Base-by-base conservation (phyloP, 2,113 vertebrate species). In the Cyrtonyx montezumae region DNA sequence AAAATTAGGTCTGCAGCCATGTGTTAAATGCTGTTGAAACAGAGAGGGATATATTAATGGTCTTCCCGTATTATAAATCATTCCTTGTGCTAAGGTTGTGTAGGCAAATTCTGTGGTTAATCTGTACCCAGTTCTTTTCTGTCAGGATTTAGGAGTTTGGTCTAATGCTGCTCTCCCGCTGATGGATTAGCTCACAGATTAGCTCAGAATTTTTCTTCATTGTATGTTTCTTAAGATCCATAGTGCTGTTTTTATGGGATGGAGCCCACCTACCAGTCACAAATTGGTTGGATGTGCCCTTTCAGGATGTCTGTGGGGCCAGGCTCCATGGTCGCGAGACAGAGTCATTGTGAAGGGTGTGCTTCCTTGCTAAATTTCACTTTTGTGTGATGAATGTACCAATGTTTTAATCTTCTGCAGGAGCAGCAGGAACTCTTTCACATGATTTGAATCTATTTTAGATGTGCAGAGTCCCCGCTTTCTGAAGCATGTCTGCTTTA, bases 381-480 rank as follows among this genome's bases (percentile, higher is more conserved):
- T 32, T 85, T 95, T 95, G 74, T 91, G 79, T 78, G 61, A 80
- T 92, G 79, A 95, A 87, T 92, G 74, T 85, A 63, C 73, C 56
- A n/a, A 73, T 66, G 66, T 87, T 94, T 91, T 86, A 96, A 94
- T 96, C 91, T 95, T 86, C 55, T 78, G 74, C 84, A 78, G 70
- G 74, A 95, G 56, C 91, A 94, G 81, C 89, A 94, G 93, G 94
- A 91, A 91, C 84, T 90, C 82, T 82, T 94, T 93, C 91, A 88
- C 59, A 79, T 95, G 13, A 91, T 86, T 88, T 65, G 16, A 94
- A 80, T 88, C 82, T 90, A 66, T 86, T 92, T 90, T 82, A 59
- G 40, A 77, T 77, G n/a, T 85, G 66, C 49, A 82, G 80, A 90
- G 63, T 59, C 87, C 94, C 88, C 92, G 76, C 86, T 93, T 78